A percentile compares a stretch with the other conserved stretches of the same genome.
These are phyloP conservation scores for Drosophila neonasuta DNA, from an alignment of 2,888 invertebrate species.

Conservation along the genomic window DNA sequence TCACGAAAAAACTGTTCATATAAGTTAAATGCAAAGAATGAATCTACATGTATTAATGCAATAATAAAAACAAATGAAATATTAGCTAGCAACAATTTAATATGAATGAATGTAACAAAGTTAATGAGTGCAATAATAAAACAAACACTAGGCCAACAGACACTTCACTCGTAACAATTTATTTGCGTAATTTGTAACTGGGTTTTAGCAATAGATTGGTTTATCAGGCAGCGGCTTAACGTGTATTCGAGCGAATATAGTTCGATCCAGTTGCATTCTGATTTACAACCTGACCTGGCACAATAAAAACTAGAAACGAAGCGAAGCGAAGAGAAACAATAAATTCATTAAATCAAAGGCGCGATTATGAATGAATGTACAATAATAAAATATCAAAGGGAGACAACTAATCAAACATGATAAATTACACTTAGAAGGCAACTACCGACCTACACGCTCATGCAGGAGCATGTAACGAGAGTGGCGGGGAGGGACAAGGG, in stretches of 20 bases:
- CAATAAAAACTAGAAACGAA: conserved; percentile 49
- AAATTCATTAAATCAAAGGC: conserved; percentile 67
- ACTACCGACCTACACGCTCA: conserved; percentile 54
- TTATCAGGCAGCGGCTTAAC: conserved; percentile 16
- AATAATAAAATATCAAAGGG: conserved; percentile 73
- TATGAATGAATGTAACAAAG: not conserved
- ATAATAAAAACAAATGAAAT: not conserved
- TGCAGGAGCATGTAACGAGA: not conserved
- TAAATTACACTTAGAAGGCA: conserved; percentile 55
- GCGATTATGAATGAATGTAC: conserved; percentile 73
- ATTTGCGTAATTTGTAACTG: conserved; percentile 27
- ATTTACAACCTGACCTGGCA: conserved; percentile 73
- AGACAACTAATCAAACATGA: conserved; percentile 78
- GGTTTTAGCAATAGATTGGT: conserved; percentile 11
- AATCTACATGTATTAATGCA: not conserved
- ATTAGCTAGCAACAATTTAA: not conserved
- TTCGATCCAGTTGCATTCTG: conserved; percentile 36
- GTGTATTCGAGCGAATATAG: conserved; percentile 1
- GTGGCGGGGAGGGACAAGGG: too few relatives aligned
- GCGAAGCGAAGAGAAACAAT: conserved; percentile 46
- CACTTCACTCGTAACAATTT: conserved; percentile 12
- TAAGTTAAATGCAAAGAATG: not conserved
- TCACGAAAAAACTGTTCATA: too few relatives aligned
- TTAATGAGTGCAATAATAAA: not conserved
- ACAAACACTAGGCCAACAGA: not conserved